These are phyloP conservation scores for Acanthornis magna DNA, from an alignment of 2,797 vertebrate genomes.

Conservation along the genomic window DNA sequence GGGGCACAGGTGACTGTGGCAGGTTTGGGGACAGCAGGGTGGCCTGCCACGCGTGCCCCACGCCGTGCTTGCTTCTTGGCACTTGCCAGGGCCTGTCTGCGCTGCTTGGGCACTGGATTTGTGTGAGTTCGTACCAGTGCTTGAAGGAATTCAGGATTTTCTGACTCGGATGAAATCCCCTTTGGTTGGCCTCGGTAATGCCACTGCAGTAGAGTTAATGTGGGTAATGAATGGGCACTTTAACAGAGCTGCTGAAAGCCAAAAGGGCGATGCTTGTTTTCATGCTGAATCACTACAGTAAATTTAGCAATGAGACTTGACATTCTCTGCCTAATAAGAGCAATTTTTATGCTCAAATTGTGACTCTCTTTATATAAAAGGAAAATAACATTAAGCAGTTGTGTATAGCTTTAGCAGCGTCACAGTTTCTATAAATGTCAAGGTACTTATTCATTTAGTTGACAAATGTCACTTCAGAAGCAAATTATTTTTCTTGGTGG, in stretches of 20 bases:
- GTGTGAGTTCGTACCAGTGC: not conserved
- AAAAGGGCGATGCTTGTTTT: conserved; percentile 48
- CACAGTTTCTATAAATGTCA: conserved; percentile 26
- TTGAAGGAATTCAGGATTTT: not conserved
- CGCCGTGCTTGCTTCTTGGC: accelerated
- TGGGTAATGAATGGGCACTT: not conserved
- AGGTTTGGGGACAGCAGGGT: not conserved
- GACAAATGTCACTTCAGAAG: conserved; percentile 40
- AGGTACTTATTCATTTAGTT: not conserved
- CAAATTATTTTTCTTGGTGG: not conserved
- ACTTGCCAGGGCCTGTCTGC: not conserved
- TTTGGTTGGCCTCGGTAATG: not conserved
- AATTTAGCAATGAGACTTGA: conserved; percentile 71
- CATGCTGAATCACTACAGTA: conserved; percentile 62
- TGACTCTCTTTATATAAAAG: conserved; percentile 54
- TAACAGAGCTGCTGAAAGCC: not conserved
- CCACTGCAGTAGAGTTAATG: not conserved
- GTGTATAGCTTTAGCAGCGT: not conserved
- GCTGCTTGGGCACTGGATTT: accelerated
- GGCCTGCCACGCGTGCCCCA: accelerated
- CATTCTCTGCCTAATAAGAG: conserved; percentile 65
- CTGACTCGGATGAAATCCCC: accelerated
- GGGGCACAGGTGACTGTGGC: no score
- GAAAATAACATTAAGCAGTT: not conserved
- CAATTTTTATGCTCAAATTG: conserved; percentile 67